Conservation (phyloP, 2,888 invertebrate species). For the Taphrorychus bicolor region DNA sequence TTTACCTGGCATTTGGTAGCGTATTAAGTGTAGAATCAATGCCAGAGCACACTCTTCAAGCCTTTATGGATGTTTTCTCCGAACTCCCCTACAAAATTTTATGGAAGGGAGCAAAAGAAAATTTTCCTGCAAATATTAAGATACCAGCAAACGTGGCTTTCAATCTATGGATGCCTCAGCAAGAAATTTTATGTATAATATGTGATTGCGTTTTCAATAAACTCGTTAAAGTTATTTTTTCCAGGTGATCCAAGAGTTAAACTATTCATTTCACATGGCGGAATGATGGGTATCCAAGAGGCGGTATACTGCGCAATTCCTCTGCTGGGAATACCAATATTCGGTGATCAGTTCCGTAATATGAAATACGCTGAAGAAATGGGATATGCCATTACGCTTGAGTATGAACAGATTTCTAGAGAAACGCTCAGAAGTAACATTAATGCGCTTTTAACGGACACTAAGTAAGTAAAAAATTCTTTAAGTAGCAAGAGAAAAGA, state of each 20-base stretch:
- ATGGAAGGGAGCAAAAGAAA: constrained; percentile 63
- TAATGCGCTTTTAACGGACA: constrained; percentile 55
- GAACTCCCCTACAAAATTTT: constrained; percentile 64
- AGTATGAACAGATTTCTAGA: constrained; percentile 49
- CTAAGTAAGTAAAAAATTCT: too few species aligned
- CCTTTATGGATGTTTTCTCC: constrained; percentile 60
- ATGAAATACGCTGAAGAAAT: constrained; percentile 61
- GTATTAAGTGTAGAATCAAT: too few species aligned
- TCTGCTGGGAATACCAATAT: constrained; percentile 56
- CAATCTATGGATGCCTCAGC: constrained; percentile 66
- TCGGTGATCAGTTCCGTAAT: constrained; percentile 61
- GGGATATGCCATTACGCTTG: constrained; percentile 59
- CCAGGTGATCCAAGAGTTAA: constrained; percentile 40
- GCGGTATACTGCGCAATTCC: constrained; percentile 59
- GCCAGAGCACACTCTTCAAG: constrained; percentile 55
- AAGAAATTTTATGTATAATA: constrained; percentile 63
- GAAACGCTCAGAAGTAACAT: constrained; percentile 45
- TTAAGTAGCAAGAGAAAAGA: too few species aligned
- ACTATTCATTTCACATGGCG: constrained; percentile 64
- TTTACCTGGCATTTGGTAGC: too few species aligned
- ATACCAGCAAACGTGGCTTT: constrained; percentile 62
- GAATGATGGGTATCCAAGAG: constrained; percentile 62
- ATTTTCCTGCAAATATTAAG: constrained; percentile 58
- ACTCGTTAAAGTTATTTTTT: constrained; percentile 52
- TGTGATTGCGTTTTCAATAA: background rate